Base-by-base conservation (phyloP, 1,140 invertebrate species). In the Scaptomyza montana region DNA sequence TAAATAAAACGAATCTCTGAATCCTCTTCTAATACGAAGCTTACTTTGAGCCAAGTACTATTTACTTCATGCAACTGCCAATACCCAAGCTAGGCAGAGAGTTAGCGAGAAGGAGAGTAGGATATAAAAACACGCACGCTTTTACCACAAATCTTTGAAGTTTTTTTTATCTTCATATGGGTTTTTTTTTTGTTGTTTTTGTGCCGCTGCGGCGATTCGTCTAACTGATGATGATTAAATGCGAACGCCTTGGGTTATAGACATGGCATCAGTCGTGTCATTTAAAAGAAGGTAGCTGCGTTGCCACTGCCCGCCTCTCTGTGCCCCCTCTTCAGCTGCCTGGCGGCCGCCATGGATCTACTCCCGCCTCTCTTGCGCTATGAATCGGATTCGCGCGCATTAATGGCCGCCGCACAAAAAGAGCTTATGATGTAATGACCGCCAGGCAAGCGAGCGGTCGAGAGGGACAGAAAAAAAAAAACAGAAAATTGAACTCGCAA, bases 211-310 rank as follows among this genome's bases (percentile, higher is more conserved):
- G 51, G 71, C 81, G 60, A 71, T 66, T 87, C 85, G 84, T 87
- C 84, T 89, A 89, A 89, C 85, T 89, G 85, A 89, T 89, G 84
- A 89, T 89, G 84, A 89, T 89, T 89, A 89, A 89, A 89, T 89
- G 79, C 84, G 74, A 84, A 77, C 70, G 84, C 84, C 84, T 89
- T 81, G 80, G 85, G 84, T 89, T 89, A 89, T 89, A 89, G 84
- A 89, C 84, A 89, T 89, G 84, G 84, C 84, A 89, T 89, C 84
- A 89, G 84, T 87, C 80, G 84, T 89, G 84, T 89, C 84, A 89
- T 89, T 89, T 89, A 89, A 89, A 89, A 89, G 84, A 89, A 89
- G 84, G 84, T 89, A 89, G 85, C 77, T 76, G 54, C 65, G 36
- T 68, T 60, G 69, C 72, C 66, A 41, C 19, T 25, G 39, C 30